Base-by-base conservation (phyloP, 2,113 vertebrate species). In the Scomber scombrus region DNA sequence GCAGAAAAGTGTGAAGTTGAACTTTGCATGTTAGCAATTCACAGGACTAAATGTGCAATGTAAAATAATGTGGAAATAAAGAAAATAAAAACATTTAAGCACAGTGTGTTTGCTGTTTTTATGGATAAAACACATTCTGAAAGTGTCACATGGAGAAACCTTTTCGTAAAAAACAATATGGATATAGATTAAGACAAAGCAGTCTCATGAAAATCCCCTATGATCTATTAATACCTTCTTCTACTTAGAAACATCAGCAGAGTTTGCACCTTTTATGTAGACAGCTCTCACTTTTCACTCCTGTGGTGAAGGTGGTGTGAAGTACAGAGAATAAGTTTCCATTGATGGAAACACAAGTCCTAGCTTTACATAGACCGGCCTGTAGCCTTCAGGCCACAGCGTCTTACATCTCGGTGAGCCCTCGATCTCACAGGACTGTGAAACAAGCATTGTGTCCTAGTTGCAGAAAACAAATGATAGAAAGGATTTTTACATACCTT, bases 281-380 rank as follows among this genome's bases (percentile, higher is more conserved):
- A 54, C 34, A 2, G 0, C n/a, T 69, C 26, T 83, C 29, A 45
- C 19, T 8, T 54, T 56, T 76, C 68, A 55, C 34, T 23, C 1
- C 34, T 84, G 81, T 56, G 85, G 86, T 80, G 55, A 78, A 26
- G 55, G 51, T 74, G 63, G 34, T 75, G 40, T 62, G 29, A 70
- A 14, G n/a, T 8, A 31, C 51, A 69, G 3, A n/a, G 16, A 11
- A 0, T 0, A 80, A 86, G 81, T 90, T 90, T 90, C 89, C 86
- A 85, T 19, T 11, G 1, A 52, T 90, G 89, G 89, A 90, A 90
- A 90, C 68, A 40, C 0, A 11, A 72, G 65, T 64, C 26, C 52
- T 7, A 43, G 55, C 11, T 43, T 49, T 3, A 71, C 23, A 82
- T 78, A 84, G 82, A 56, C 13, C 0, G 0, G 26, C 23, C 60